phyloP scores from a whole-genome alignment of 2,888 invertebrate species.

The Dinocampus coccinellae region DNA sequence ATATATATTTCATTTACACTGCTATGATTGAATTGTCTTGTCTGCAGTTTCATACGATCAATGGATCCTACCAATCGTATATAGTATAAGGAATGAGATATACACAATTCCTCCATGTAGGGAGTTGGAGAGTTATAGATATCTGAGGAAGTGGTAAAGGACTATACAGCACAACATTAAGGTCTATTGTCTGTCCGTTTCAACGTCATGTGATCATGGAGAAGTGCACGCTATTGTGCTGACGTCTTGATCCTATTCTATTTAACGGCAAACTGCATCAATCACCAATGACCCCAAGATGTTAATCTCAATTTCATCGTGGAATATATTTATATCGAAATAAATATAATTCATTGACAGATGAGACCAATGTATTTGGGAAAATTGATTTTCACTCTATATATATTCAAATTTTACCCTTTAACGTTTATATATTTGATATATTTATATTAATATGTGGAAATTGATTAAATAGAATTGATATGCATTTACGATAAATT shows the following conservation, averaged over 20 bases:
- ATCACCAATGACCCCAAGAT: conserved; percentile 25
- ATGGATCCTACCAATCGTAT: background rate
- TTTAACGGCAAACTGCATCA: conserved; percentile 51
- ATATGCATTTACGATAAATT: too few relatives aligned
- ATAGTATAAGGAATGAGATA: conserved; percentile 16
- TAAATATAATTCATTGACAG: conserved; percentile 8
- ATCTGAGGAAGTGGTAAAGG: conserved; percentile 25
- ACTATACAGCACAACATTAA: conserved; percentile 51
- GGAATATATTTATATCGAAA: conserved; percentile 7
- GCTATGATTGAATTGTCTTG: conserved; percentile 1
- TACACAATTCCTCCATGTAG: background rate
- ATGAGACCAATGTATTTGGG: background rate
- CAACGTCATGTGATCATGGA: conserved; percentile 45
- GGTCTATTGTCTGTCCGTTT: conserved; percentile 53
- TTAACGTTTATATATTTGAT: too few relatives aligned
- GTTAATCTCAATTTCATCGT: conserved; percentile 43
- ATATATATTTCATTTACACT: too few relatives aligned
- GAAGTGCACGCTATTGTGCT: conserved; percentile 49
- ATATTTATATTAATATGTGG: too few relatives aligned
- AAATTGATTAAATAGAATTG: too few relatives aligned
- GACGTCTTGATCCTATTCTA: conserved; percentile 41
- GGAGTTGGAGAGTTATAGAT: conserved; percentile 23
- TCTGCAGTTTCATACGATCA: conserved; percentile 5
- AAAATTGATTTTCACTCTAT: conserved; percentile 7
- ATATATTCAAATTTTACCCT: background rate